Conservation (phyloP, 1,140 invertebrate genomes). For the Drosophila eugracilis region DNA sequence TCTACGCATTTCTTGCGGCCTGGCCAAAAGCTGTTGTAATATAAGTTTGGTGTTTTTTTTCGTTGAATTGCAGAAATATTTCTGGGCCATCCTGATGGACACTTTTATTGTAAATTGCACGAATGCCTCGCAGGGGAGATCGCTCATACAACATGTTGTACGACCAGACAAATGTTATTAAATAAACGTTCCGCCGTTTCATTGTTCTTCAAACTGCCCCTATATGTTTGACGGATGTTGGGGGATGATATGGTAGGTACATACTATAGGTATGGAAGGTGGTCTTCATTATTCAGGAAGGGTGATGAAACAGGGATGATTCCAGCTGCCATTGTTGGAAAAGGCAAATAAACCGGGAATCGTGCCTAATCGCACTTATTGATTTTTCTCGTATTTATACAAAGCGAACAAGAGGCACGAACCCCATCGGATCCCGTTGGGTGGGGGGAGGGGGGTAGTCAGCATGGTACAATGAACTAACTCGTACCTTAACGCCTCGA, state of each 20-base stretch:
- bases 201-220: slow-evolving; percentile 13
- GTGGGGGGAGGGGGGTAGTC: not conserved
- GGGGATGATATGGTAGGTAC: not conserved
- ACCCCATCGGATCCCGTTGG: not conserved
- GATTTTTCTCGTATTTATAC: slow-evolving; percentile 78
- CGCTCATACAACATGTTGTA: slow-evolving; percentile 27
- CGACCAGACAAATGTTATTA: slow-evolving; percentile 49
- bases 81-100: slow-evolving; percentile 29
- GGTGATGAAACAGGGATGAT: slow-evolving; percentile 29
- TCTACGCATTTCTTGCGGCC: slow-evolving; percentile 64
- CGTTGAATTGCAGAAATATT: slow-evolving; percentile 50
- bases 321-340: slow-evolving; percentile 54
- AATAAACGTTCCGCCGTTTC: slow-evolving; percentile 44
- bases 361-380: slow-evolving; percentile 81
- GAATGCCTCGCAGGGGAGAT: slow-evolving; percentile 21
- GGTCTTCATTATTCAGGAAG: slow-evolving; percentile 41
- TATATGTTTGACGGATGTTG: slow-evolving; percentile 25
- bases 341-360: slow-evolving; percentile 76
- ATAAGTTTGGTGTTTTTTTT: slow-evolving; percentile 54
- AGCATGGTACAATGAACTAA: slow-evolving; percentile 81
- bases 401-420: slow-evolving; percentile 50
- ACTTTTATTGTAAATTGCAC: slow-evolving; percentile 52
- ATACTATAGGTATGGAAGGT: no score
- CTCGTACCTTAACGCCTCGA: slow-evolving; percentile 82
- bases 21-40: slow-evolving; percentile 26